Conservation (phyloP, 1,140 invertebrate species). For the Caenorhabditis brenneri region DNA sequence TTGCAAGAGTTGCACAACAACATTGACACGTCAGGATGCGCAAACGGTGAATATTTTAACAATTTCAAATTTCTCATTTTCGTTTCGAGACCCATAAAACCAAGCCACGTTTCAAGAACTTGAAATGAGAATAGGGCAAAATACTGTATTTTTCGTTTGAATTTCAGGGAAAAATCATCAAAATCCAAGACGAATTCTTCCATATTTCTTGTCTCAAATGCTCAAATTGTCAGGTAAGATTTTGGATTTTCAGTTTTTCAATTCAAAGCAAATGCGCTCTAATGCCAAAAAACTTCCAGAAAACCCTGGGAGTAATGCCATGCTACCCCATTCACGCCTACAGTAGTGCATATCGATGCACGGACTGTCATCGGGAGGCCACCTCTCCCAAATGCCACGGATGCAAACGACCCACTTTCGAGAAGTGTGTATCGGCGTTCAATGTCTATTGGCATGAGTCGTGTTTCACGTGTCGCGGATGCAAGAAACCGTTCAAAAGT, state of each 20-base stretch:
- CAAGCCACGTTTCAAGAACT: too few relatives aligned
- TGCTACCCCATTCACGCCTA: neutral
- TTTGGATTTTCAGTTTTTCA: too few relatives aligned
- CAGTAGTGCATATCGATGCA: neutral
- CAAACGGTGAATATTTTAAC: neutral
- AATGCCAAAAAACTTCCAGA: neutral
- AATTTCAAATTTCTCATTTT: too few relatives aligned
- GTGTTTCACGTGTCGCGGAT: slow-evolving; percentile 4
- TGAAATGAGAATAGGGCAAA: too few relatives aligned
- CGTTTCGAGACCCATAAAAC: too few relatives aligned
- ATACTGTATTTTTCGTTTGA: neutral
- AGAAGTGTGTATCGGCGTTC: neutral
- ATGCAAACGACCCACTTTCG: neutral
- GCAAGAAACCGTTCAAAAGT: neutral
- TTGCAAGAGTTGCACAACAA: slow-evolving; percentile 9
- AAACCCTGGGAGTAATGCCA: neutral
- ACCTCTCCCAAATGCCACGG: slow-evolving; percentile 20
- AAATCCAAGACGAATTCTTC: slow-evolving; percentile 21
- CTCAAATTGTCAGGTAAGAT: neutral
- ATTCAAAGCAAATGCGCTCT: neutral
- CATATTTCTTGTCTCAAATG: slow-evolving; percentile 9
- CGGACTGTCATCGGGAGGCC: slow-evolving; percentile 2
- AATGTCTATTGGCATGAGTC: neutral
- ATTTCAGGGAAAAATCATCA: neutral
- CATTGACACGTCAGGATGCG: slow-evolving; percentile 14